phyloP scores from a whole-genome alignment of 2,888 invertebrate genomes.

The Leuctra nigra region DNA sequence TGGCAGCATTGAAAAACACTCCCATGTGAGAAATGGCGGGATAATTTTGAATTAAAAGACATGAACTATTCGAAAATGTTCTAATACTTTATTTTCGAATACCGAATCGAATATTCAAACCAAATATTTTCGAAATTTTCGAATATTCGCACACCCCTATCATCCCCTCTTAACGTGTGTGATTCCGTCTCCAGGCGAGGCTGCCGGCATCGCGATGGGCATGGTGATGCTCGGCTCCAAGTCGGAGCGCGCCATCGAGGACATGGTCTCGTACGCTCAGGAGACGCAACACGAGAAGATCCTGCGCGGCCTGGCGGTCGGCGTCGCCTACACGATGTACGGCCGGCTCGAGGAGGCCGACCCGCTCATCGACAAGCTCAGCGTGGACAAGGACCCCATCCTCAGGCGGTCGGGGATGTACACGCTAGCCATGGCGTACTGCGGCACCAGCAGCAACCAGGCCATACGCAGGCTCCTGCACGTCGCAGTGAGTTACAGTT shows the following conservation, averaged over 20 bases:
- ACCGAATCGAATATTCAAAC: too few species aligned
- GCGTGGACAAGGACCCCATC: conserved; percentile 91
- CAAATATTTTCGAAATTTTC: too few species aligned
- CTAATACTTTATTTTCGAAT: too few species aligned
- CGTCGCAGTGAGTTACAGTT: conserved; percentile 68
- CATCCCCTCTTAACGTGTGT: too few species aligned
- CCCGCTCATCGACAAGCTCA: conserved; percentile 79
- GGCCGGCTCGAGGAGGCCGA: conserved; percentile 96
- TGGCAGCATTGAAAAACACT: too few species aligned
- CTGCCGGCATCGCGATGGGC: conserved; percentile 98
- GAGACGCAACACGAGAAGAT: conserved; percentile 99
- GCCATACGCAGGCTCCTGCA: conserved; percentile 92
- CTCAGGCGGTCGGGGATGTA: conserved; percentile 95
- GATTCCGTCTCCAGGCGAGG: too few species aligned
- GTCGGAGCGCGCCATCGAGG: conserved; percentile 79
- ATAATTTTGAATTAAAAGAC: too few species aligned
- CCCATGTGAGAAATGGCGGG: too few species aligned
- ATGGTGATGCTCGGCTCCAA: conserved; percentile 98
- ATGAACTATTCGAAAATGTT: too few species aligned
- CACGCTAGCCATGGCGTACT: conserved; percentile 96
- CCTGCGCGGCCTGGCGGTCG: conserved; percentile 91
- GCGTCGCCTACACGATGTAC: conserved; percentile 95
- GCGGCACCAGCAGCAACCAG: conserved; percentile 95
- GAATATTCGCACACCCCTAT: too few species aligned
- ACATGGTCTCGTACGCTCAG: conserved; percentile 92